Evolutionary conservation across 1,140 invertebrate species (phyloP), one percentile per base, ranked within the genome.

Genomic region (Periplaneta americana): DNA sequence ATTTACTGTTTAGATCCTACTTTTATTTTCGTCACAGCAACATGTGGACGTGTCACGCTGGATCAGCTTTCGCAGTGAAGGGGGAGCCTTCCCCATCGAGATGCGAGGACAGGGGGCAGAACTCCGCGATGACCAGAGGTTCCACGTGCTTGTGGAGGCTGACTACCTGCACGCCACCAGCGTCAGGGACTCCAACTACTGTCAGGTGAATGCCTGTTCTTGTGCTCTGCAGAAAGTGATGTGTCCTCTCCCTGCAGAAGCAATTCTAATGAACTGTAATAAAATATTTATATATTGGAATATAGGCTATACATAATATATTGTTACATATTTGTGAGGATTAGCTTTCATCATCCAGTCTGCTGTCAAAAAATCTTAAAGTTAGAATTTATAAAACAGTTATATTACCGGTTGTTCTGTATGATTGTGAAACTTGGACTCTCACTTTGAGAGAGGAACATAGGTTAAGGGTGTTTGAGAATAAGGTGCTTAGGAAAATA

Each of bases 141-240:
- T 91, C 79, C 87, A 90, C 82, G 82, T 91, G 34, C 84, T 91
- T 0, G 83, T 92, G 13, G 89, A 91, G 85, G 87, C 90, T 31
- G 87, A 90, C 74, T 86, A 84, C 48, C 34, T 74, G 80, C 74
- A 83, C 31, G 83, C 83, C 39, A 39, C 35, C 39, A 82, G 57
- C 76, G 74, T 78, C 35, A 28, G 17, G 39, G 77, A 32, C 34
- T 17, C 36, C 33, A 79, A 57, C 39, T 81, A 81, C 78, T 85
- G 83, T 78, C 83, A 84, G 74, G 80, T 84, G 75, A 78, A 32
- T 39, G 28, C 34, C 75, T 15, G 13, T 22, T n/a, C n/a, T n/a
- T n/a, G n/a, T n/a, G n/a, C n/a, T n/a, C n/a, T n/a, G n/a, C n/a
- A n/a, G n/a, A n/a, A n/a, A n/a, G n/a, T n/a, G n/a, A n/a, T n/a